Evolutionary conservation across 2,797 vertebrate genomes (phyloP), one percentile per base, ranked within the genome.

Genomic region (Micropoecilia bifurca): DNA sequence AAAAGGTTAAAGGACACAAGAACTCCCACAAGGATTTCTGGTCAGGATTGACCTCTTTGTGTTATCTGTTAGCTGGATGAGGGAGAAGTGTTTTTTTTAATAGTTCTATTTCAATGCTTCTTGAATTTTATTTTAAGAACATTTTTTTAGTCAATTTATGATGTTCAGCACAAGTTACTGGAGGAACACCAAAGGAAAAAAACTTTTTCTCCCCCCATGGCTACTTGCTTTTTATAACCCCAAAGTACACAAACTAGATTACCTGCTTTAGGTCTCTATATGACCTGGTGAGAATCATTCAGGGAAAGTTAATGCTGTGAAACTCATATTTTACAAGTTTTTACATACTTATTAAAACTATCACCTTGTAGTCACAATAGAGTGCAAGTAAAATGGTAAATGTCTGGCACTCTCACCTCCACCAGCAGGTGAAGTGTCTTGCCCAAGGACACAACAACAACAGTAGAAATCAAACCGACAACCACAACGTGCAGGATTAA

Each of bases 1-100:
- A 80, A 89, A 86, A 93, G 94, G 93, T 92, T 63, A 69, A 80
- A 92, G 93, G 87, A 80, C 85, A 74, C 36, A 6, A 84, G 83
- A 82, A 76, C 89, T 84, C 87, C 91, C 86, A 66, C 75, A 59
- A 91, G 90, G 91, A 81, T 85, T 91, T 87, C 73, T 90, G 90
- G 78, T 90, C 80, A 73, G 80, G 50, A 81, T 36, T 91, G 89
- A 93, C 93, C 93, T 89, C 84, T 53, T 33, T 59, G 80, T 77
- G 84, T 83, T 76, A 83, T 87, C 80, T 79, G 79, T 36, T 79
- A 75, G 73, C 76, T 48, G 28, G 45, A 73, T 12, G 39, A 71
- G 47, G 50, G 9, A 30, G 73, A 33, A 36, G 68, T 76, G 45
- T 79, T 3, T 53, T 50, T 39, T 39, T 20, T 50, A 8, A 14